A percentile compares a stretch with the other conserved stretches of the same genome.
phyloP scores from a whole-genome alignment of 2,113 vertebrate genomes.

The Corapipo altera region DNA sequence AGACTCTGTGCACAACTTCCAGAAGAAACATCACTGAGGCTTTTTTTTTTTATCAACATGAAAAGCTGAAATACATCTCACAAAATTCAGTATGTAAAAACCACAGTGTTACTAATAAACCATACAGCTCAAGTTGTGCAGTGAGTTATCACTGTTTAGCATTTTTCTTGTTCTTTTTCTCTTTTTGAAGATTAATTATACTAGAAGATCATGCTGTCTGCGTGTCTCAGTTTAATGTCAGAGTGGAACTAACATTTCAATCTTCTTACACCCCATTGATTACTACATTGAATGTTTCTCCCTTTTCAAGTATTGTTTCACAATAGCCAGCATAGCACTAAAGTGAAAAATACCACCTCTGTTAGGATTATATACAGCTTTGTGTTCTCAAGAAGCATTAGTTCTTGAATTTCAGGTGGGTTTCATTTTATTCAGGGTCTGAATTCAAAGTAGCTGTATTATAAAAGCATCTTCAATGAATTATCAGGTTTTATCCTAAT shows the following conservation, averaged over 20 bases:
- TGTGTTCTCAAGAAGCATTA: neutral
- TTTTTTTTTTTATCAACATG: neutral
- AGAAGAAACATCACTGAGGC: neutral
- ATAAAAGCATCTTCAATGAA: neutral
- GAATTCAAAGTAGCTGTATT: neutral
- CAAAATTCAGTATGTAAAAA: neutral
- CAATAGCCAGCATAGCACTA: neutral
- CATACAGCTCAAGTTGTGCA: neutral
- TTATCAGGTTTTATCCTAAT: neutral
- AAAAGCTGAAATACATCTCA: neutral
- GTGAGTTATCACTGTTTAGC: neutral
- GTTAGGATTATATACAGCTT: neutral
- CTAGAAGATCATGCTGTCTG: neutral
- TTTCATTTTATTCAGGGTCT: neutral
- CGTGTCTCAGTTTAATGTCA: neutral
- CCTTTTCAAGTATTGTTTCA: neutral
- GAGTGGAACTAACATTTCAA: neutral
- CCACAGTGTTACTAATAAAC: neutral
- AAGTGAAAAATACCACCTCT: neutral
- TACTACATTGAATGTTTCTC: neutral
- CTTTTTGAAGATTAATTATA: neutral
- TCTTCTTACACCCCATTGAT: neutral
- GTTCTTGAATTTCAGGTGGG: neutral
- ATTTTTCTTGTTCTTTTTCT: neutral
- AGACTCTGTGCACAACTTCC: neutral